Conservation (phyloP, 2,888 invertebrate species). For the Heteropelma amictum region DNA sequence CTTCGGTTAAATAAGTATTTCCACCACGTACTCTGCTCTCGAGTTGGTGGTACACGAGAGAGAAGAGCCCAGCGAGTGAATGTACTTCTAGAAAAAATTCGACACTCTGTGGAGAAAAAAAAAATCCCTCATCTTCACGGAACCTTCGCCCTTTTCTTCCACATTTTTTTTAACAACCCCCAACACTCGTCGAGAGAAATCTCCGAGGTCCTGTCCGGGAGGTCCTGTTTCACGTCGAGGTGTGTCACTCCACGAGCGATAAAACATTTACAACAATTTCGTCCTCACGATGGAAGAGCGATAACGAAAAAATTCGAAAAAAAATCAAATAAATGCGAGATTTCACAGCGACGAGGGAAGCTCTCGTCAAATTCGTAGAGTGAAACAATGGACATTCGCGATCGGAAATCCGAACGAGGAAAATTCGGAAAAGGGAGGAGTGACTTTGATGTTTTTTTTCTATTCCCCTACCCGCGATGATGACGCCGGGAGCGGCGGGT, state of each 20-base stretch:
- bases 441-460: no score
- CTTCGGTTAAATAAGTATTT: not conserved
- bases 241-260: not conserved
- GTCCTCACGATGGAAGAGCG: not conserved
- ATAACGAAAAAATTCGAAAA: not conserved
- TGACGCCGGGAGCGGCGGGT: no score
- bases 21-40: constrained; percentile 1
- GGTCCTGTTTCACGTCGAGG: constrained; percentile 8
- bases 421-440: no score
- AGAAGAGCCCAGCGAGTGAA: constrained; percentile 54
- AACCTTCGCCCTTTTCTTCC: not conserved
- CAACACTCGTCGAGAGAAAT: constrained; percentile 37
- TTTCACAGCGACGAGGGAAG: not conserved
- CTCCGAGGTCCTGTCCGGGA: not conserved
- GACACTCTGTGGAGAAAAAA: constrained; percentile 56
- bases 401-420: no score
- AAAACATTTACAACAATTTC: constrained; percentile 28
- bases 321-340: not conserved
- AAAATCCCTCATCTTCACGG: constrained; percentile 2
- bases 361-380: no score
- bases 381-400: no score
- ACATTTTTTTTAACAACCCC: constrained; percentile 8
- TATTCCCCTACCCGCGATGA: no score
- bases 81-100: constrained; percentile 57
- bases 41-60: constrained; percentile 14